Evolutionary conservation across 2,113 vertebrate species (phyloP).

Genomic region (Camelus bactrianus): DNA sequence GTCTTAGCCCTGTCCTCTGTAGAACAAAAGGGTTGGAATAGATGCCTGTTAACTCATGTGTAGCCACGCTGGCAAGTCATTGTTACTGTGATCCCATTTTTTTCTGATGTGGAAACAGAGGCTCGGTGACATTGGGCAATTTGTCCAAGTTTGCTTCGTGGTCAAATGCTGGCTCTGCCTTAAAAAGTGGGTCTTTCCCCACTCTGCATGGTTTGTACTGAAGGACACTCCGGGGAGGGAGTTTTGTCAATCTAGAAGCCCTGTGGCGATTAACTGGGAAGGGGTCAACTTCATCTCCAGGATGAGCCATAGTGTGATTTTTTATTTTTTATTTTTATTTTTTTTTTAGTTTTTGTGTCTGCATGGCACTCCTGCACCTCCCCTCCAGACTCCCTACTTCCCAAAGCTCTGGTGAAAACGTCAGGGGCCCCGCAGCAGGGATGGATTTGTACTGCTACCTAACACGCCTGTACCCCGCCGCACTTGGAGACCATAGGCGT

Average conservation of each 20-base stretch:
- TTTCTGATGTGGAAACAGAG: background rate
- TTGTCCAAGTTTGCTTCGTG: fast-evolving
- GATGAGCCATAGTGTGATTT: no score
- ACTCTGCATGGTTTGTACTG: background rate
- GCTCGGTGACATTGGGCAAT: fast-evolving
- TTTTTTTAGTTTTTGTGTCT: background rate
- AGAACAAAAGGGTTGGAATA: background rate
- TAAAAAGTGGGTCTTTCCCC: background rate
- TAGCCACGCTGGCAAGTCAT: background rate
- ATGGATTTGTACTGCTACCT: fast-evolving
- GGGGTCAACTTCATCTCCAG: background rate
- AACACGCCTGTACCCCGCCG: fast-evolving
- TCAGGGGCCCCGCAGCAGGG: background rate
- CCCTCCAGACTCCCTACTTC: background rate
- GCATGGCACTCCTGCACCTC: background rate
- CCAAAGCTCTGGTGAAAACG: background rate
- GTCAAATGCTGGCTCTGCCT: background rate
- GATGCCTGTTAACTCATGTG: fast-evolving
- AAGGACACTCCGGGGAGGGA: background rate
- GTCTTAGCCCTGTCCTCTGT: background rate
- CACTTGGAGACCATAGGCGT: background rate
- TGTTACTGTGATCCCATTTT: fast-evolving
- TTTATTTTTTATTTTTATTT: background rate
- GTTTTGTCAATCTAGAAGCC: background rate
- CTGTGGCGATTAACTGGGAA: background rate